Evolutionary conservation across 2,888 invertebrate genomes (phyloP), one percentile per base, ranked within the genome.

Genomic region (Cheilosia scutellata): DNA sequence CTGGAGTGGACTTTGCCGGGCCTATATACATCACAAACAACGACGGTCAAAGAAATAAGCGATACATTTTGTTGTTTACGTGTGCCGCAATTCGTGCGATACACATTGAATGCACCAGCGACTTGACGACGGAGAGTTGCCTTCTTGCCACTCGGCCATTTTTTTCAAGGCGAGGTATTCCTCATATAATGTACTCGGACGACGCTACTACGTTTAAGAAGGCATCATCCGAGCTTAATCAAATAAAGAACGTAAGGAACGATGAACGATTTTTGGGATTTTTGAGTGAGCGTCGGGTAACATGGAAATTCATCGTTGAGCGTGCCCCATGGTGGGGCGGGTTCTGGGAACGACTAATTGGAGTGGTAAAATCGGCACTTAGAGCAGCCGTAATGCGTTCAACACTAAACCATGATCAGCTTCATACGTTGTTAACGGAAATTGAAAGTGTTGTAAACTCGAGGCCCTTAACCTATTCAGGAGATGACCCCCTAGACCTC

Each of bases 331-430:
- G 7, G 33, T 33, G 33, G 33, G 7, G 74, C 5, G 74, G 74
- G 9, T 75, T 51, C n/a, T 62, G 82, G 70, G 63, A 74, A 63
- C 74, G 70, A n/a, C 47, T 62, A 27, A 42, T 76, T 13, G 82
- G 63, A 3, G 63, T 78, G 6, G 57, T 78, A 49, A 78, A 78
- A 63, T 13, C 53, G 6, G 68, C 68, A 7, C 20, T 77, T 7
- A 53, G 62, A 29, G 70, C 53, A 55, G 77, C 55, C 47, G 53
- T 70, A 27, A 5, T 16, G 9, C 53, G 33, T 42, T 16, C 68
- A 11, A 70, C 53, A 7, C 44, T 77, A 16, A 70, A 44, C 47
- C 29, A 16, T 27, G 76, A 77, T 29, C 68, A 77, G 27, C 40
- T 77, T 5, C 51, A 66, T 37, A 68, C 66, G 3, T 57, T 75